Percentiles rank a stretch among this genome's conserved stretches.
Evolutionary conservation across 2,113 vertebrate species (phyloP).

Genomic region (Diadophis punctatus): DNA sequence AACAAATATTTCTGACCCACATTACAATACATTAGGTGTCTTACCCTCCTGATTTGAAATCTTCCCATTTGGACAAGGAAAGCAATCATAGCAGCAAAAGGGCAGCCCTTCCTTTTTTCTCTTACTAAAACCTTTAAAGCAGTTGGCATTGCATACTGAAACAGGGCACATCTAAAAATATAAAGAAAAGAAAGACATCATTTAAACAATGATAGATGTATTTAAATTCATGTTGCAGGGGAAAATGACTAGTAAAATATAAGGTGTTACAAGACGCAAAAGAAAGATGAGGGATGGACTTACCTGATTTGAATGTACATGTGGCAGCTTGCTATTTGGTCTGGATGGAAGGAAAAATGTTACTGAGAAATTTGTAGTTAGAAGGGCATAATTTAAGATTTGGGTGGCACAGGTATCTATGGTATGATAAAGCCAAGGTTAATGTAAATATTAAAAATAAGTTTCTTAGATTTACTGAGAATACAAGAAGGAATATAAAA

Average conservation of each 20-base stretch:
- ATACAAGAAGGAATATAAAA: not conserved
- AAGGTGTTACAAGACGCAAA: not conserved
- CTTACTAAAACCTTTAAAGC: not conserved
- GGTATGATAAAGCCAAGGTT: not conserved
- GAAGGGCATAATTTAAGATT: not conserved
- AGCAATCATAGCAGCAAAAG: conserved; percentile 6
- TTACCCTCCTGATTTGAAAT: not conserved
- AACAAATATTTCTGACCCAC: not conserved
- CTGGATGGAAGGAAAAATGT: not conserved
- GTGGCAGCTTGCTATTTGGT: not conserved
- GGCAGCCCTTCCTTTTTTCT: not conserved
- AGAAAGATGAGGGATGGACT: not conserved
- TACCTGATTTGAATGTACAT: not conserved
- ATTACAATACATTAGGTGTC: not conserved
- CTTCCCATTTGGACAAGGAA: not conserved
- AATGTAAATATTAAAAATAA: not conserved
- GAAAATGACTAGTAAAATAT: not conserved
- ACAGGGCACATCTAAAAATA: not conserved
- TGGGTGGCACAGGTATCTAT: not conserved
- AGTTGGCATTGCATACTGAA: not conserved
- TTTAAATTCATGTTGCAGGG: not conserved
- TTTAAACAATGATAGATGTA: not conserved
- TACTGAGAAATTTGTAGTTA: not conserved
- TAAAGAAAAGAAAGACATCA: not conserved
- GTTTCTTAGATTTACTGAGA: not conserved